Base-by-base conservation (phyloP, 2,888 invertebrate genomes). In the Mythimna ferrago region DNA sequence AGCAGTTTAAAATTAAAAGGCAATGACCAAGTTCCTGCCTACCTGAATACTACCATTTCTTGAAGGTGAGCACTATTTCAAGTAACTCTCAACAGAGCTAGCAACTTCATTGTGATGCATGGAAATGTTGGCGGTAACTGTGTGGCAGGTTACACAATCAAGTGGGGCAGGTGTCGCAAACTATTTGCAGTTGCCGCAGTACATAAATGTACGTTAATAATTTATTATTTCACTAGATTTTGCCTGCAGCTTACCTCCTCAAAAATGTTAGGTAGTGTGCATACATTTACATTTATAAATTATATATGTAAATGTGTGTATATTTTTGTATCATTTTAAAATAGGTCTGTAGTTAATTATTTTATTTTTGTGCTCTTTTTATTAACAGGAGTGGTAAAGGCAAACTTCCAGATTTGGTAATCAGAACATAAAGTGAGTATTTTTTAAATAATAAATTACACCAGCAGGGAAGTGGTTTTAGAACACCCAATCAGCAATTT, bases 121-220 rank as follows among this genome's bases (percentile, higher is more conserved):
- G 16, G 44, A 73, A 76, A 54, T 69, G 69, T 76, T 76, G 77
- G 41, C 64, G 32, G 38, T 32, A 53, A n/a, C 41, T 60, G 60
- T 19, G 48, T 26, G 38, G 14, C n/a, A 19, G 21, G 32, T 77
- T 64, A 60, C 63, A 51, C 53, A 76, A 69, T 69, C 70, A 53
- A 61, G 54, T 48, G 26, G n/a, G 32, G 21, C 63, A 64, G 53
- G 70, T 77, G 54, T 64, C 51, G 56, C 56, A 65, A 78, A 70
- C 54, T 38, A 63, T 75, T 75, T 74, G 53, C 53, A 26, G 63
- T 69, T 11, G 53, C 14, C 58, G 57, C 53, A 60, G 32, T 56
- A 64, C 60, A 41, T 54, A 44, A 2, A 44, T 44, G 41, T 44
- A 44, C 38, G 44, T 53, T 14, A 26, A 35, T 56, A 57, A 75